Base-by-base conservation (phyloP, 2,113 vertebrate species). In the Tamias sibiricus region DNA sequence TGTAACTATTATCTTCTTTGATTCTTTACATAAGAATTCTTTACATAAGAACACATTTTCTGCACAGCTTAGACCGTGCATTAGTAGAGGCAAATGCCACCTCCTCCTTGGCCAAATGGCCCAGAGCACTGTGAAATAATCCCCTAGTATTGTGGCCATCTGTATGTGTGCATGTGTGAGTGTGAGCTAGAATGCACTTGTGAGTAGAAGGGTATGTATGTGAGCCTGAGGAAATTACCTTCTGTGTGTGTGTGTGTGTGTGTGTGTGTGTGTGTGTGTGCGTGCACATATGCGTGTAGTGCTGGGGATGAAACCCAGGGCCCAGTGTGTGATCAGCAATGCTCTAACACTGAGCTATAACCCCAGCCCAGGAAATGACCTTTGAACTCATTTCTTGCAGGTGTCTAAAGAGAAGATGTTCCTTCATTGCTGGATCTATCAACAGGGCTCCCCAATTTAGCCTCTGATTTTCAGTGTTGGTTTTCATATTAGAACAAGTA, bases 1-100 rank as follows among this genome's bases (percentile, higher is more conserved):
- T 95, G 95, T 90, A 98, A 85, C 96, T 98, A 90, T 95, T 97
- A 98, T 94, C 62, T 97, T 95, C 66, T 97, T 93, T 97, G 94
- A 92, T 95, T 95, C 95, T 97, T 97, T 95, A 92, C 40, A 87
- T 95, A 89, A 95, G 94, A 12, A 12, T 95, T 95, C 95, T 97
- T 97, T 95, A 92, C 40, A 87, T 95, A 89, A 95, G 94, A 12
- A 12, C 89, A 89, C 89, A 74, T 87, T 93, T 90, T 95, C 90
- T 94, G 86, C 83, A 35, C 90, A 94, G 94, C 54, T 92, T 49
- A 91, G 5, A 87, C 8, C 54, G 92, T 69, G 77, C 66, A 75
- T 62, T 87, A 95, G 81, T 28, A 28, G 89, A 96, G 13, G 42
- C 81, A 88, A 95, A 79, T 30, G 24, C 59, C 90, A 72, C 85